Base-by-base conservation (phyloP, 35 echinoderm and acorn worm genomes). In the Strongylocentrotus purpuratus region DNA sequence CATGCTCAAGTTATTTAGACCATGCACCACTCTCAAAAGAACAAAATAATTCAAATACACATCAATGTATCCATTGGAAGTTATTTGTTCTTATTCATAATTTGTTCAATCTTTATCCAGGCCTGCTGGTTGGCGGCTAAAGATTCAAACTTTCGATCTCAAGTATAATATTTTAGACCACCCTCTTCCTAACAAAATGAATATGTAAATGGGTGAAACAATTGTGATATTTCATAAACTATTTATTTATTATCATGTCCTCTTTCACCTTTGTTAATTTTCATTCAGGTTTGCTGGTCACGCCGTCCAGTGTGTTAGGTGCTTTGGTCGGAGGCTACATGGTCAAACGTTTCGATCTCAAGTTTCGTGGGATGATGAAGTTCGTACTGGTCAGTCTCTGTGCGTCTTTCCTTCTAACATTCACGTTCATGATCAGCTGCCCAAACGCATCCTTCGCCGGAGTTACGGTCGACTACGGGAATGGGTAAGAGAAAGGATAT, bases 401-500 rank as follows among this genome's bases (percentile, higher is more conserved):
- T 13, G 71, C 95, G 7, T 96, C 96, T 4, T 96, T 94, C 46
- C 22, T 98, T 4, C 45, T 96, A 18, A 95, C 96, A 45, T 46
- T 95, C n/a, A 94, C 90, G 0, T 94, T 99, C 28, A 32, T 99
- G 35, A 93, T 98, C 32, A 96, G 89, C 45, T 99, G 98, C 92
- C 96, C 97, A 9, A 97, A 97, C 45, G 93, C 95, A 4, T 86
- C 90, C 9, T 99, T 99, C 86, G 98, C 98, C 7, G 98, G 98
- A 14, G 97, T 99, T 25, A 99, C 97, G 9, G 97, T 97, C 11
- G 17, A 93, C 15, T 98, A 99, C 61, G 78, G 87, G 12, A 97
- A 99, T 94, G 91, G 60, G 98, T 99, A 86, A 98, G 98, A 61
- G 50, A 55, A 10, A 10, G 48, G 12, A 10, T 50, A 50, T 65